phyloP scores from a whole-genome alignment of 2,797 vertebrate species.

The Neoniphon sammara region DNA sequence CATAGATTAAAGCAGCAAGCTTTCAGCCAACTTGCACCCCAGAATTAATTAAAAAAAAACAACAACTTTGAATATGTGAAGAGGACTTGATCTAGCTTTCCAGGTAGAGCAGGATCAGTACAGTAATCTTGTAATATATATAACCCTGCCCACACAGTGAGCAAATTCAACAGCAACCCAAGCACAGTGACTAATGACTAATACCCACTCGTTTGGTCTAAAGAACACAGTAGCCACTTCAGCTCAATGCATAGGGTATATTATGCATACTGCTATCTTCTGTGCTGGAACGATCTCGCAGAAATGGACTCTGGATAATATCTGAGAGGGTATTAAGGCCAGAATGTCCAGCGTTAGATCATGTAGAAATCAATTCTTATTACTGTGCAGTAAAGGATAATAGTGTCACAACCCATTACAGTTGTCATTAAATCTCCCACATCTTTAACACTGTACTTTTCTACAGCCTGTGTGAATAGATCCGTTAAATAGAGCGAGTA shows the following conservation, averaged over 20 bases:
- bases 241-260: conserved; percentile 55
- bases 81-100: neutral
- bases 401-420: neutral
- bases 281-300: conserved; percentile 33
- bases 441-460: neutral
- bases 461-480: neutral
- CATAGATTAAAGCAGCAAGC: conserved; percentile 33
- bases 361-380: conserved; percentile 36
- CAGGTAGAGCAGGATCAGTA: conserved; percentile 43
- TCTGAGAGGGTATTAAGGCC: conserved; percentile 22
- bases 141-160: conserved; percentile 63
- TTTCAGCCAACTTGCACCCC: conserved; percentile 55
- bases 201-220: conserved; percentile 71
- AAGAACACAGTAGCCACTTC: conserved; percentile 71
- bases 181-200: conserved; percentile 75
- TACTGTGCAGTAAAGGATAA: conserved; percentile 15
- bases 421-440: neutral
- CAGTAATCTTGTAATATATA: conserved; percentile 72
- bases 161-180: conserved; percentile 71
- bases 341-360: conserved; percentile 27
- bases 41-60: conserved; percentile 73
- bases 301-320: conserved; percentile 28
- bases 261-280: conserved; percentile 56
- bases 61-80: conserved; percentile 59
- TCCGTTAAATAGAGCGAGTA: neutral